Base-by-base conservation (phyloP, 2,113 vertebrate genomes). In the Tachycineta bicolor region DNA sequence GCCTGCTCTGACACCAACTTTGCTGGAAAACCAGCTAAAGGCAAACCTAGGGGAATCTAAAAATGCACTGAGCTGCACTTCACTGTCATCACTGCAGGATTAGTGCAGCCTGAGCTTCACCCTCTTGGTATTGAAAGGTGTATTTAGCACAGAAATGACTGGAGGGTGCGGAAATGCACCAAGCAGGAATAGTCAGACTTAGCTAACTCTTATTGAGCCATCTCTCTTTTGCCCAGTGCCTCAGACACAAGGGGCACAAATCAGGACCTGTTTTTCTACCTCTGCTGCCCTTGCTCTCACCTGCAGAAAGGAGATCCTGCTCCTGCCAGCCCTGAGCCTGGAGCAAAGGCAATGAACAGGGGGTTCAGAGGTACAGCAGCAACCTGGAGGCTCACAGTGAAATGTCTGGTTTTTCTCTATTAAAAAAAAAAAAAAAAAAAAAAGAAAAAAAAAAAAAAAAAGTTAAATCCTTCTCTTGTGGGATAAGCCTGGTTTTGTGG, bases 331-430 rank as follows among this genome's bases (percentile, higher is more conserved):
- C 6, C 49, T 22, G 58, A 59, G 28, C 52, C 73, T 71, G 74
- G 43, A 83, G 58, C 0, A 0, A 63, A 44, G n/a, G 52, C 63
- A 71, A 26, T 6, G 1, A 76, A 18, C 14, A 3, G 2, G 5
- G 15, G 5, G 3, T 21, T 68, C 25, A 21, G 75, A 82, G 21
- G 14, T 60, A 22, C 29, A 50, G 50, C 69, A 77, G 39, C 44
- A 14, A 24, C 1, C 1, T 39, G 26, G 44, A 24, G n/a, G 15
- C n/a, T 84, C 10, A 15, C 8, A 7, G 59, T 44, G 50, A 83
- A 76, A 46, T 11, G 13, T 19, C 16, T 0, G 0, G 4, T 25
- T 80, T 16, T 77, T 87, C 63, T 81, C 83, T 87, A 39, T 43
- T 25, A 65, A 77, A 44, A 33, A 44, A 33, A 3, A 33, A 44